Percentiles rank a stretch among this genome's conserved stretches.
Evolutionary conservation across 2,113 vertebrate species (phyloP).

Genomic region (Syngnathoides biaculeatus): DNA sequence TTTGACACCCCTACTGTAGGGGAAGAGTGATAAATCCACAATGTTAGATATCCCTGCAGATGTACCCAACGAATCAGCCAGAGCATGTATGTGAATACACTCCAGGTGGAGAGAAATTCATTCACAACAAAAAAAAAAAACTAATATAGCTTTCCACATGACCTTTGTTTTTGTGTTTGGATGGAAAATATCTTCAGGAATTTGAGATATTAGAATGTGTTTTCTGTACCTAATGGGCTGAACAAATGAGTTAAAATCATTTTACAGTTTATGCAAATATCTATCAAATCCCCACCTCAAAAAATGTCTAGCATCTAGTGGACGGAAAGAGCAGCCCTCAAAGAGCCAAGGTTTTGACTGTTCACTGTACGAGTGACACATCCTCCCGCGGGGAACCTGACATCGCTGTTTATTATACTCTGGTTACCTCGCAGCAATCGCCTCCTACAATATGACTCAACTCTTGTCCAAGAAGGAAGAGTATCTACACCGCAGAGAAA

Average conservation of each 20-base stretch:
- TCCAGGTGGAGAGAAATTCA: no score
- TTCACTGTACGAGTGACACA: slow-evolving; percentile 56
- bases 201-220: neutral
- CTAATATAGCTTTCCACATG: no score
- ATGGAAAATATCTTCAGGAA: neutral
- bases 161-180: neutral
- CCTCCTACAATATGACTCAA: slow-evolving; percentile 25
- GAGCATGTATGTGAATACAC: neutral
- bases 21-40: neutral
- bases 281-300: slow-evolving; percentile 16
- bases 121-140: no score
- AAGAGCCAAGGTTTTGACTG: slow-evolving; percentile 40
- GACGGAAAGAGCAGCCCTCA: slow-evolving; percentile 47
- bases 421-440: slow-evolving; percentile 23
- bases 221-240: neutral
- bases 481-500: neutral
- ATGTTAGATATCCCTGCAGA: neutral
- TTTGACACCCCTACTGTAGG: no score
- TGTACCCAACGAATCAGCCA: neutral
- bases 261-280: neutral
- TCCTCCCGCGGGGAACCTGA: slow-evolving; percentile 65
- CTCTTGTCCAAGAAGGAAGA: neutral
- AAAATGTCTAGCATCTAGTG: slow-evolving; percentile 9
- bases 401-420: slow-evolving; percentile 61
- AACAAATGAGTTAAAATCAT: neutral